Base-by-base conservation (phyloP, 2,113 vertebrate species). In the Seriola aureovittata region DNA sequence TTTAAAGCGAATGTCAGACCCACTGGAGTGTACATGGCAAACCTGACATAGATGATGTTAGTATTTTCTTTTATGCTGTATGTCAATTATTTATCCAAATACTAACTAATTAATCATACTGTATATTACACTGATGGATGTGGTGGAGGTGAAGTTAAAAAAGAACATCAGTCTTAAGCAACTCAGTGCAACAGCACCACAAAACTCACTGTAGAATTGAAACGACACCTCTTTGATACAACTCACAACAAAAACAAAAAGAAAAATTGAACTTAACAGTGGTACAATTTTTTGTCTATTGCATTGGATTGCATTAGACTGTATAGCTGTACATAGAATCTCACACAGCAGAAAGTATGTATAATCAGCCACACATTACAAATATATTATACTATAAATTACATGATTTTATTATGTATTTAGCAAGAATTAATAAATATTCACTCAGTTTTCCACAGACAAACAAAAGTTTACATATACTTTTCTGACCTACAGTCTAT, bases 1-100 rank as follows among this genome's bases (percentile, higher is more conserved):
- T 65, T 86, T 86, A 87, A 88, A 91, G 75, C 25, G 80, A 76
- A 80, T 82, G 89, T 84, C 87, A 89, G 75, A 86, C 65, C 63
- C 62, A 70, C 17, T 81, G 69, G 40, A 65, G 84, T 73, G 65
- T 64, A 78, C 81, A 69, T 40, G 75, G 72, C 60, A 78, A 68
- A 76, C 48, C 54, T 68, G 80, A 85, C 50, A 11, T 17, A 72
- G 63, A 73, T 80, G 77, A 76, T 81, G 32, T 63, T 73, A 38
- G 32, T 75, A 10, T 81, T 81, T 64, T 65, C 36, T 69, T 80
- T 64, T 40, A 65, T 60, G 48, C 65, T 25, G 25, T 23, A n/a
- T 40, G 52, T 46, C 38, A 70, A 52, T 71, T 40, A 42, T 63
- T 68, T 59, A 17, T 68, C 12, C 2, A 21, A 65, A 54, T 5